Evolutionary conservation across 2,797 vertebrate species (phyloP).

Genomic region (Pseudochaenichthys georgianus): DNA sequence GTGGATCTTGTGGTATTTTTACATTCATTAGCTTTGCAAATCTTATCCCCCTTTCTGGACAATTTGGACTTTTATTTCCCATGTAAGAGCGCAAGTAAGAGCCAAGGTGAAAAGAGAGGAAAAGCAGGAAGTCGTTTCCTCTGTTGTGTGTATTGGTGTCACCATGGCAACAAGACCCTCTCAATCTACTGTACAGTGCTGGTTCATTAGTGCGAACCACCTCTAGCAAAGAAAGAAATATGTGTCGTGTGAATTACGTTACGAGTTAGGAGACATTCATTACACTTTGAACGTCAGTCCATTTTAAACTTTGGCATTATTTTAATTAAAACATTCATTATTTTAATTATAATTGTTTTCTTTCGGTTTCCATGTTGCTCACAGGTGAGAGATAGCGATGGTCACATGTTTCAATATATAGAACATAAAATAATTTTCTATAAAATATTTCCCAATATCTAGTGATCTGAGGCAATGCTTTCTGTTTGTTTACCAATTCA

Average conservation of each 20-base stretch:
- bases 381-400: not conserved
- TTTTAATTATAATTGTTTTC: not conserved
- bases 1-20: not conserved
- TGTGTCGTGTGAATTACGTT: not conserved
- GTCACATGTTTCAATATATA: not conserved
- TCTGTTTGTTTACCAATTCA: not conserved
- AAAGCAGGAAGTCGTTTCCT: slow-evolving; percentile 18
- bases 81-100: not conserved
- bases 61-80: not conserved
- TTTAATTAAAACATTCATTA: not conserved
- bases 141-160: slow-evolving; percentile 16
- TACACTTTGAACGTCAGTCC: not conserved
- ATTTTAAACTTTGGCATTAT: not conserved
- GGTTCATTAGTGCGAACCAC: not conserved
- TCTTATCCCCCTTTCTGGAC: not conserved
- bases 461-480: too few relatives aligned
- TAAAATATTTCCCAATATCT: not conserved
- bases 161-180: slow-evolving; percentile 36
- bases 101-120: slow-evolving; percentile 9
- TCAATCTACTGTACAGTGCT: not conserved
- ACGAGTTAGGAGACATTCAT: not conserved
- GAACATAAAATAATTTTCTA: not conserved
- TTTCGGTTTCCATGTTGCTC: not conserved
- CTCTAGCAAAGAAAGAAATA: not conserved
- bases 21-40: not conserved